Evolutionary conservation across 2,797 vertebrate species (phyloP).

Genomic region (Taenioides sp.): DNA sequence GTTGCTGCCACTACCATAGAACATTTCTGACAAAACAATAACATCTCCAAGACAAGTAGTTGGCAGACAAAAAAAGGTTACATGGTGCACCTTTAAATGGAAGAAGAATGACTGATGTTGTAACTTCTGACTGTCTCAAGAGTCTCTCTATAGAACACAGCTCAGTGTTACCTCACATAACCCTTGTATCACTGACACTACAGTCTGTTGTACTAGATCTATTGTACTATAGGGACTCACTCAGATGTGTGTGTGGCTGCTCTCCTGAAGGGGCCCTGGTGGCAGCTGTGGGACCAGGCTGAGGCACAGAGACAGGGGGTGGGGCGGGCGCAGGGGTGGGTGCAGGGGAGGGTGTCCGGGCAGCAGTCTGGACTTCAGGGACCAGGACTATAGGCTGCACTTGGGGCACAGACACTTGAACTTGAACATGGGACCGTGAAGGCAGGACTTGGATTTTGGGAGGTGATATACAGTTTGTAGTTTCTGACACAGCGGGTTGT

Average conservation of each 20-base stretch:
- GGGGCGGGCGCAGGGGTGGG: conserved; percentile 43
- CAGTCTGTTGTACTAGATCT: not conserved
- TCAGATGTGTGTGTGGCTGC: conserved; percentile 67
- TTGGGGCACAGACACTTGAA: conserved; percentile 24
- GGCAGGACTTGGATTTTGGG: conserved; percentile 30
- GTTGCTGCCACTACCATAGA: too few relatives aligned
- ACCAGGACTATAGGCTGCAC: conserved; percentile 22
- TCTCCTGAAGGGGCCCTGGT: conserved; percentile 46
- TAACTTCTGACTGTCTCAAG: not conserved
- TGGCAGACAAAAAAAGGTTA: too few relatives aligned
- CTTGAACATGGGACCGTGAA: conserved; percentile 47
- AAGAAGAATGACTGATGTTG: not conserved
- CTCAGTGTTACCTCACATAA: conserved; percentile 2
- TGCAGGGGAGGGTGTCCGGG: conserved; percentile 50
- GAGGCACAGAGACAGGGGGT: conserved; percentile 59
- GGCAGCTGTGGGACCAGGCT: conserved; percentile 42
- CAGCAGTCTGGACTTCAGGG: conserved; percentile 18
- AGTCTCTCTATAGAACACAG: not conserved
- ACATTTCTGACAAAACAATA: too few relatives aligned
- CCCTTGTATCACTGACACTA: not conserved
- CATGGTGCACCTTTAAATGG: not conserved
- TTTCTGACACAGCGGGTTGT: conserved; percentile 32
- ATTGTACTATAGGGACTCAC: conserved; percentile 54
- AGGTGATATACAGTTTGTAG: conserved; percentile 27
- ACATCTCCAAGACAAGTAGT: too few relatives aligned